Percentiles rank a stretch among this genome's conserved stretches.
phyloP scores from a whole-genome alignment of 2,888 invertebrate species.

The Syrphus vitripennis region DNA sequence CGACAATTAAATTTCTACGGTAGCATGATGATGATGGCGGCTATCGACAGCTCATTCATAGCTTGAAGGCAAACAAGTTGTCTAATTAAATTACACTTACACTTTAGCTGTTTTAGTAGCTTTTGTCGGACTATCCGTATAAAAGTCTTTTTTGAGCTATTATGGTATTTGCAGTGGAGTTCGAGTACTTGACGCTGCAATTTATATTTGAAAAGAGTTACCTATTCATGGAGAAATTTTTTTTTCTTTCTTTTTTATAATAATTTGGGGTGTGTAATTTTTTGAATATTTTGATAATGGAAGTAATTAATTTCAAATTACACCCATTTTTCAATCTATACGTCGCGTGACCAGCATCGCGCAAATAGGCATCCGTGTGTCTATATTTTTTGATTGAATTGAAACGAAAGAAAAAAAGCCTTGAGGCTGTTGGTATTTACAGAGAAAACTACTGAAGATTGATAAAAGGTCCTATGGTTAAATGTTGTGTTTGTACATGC shows the following conservation, averaged over 20 bases:
- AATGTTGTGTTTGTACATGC: neutral
- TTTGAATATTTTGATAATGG: constrained; percentile 15
- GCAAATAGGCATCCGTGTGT: constrained; percentile 37
- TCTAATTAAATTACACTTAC: constrained; percentile 69
- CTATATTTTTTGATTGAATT: neutral
- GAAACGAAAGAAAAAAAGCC: neutral
- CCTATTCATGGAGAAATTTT: constrained; percentile 54
- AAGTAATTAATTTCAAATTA: constrained; percentile 20
- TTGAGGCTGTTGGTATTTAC: neutral
- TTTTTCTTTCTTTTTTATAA: neutral
- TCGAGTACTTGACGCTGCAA: constrained; percentile 39
- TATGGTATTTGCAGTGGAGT: constrained; percentile 30
- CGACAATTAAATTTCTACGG: constrained; percentile 52
- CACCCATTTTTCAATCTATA: constrained; percentile 48
- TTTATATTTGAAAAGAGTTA: constrained; percentile 39
- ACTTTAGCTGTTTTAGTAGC: constrained; percentile 33
- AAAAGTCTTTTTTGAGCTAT: constrained; percentile 25
- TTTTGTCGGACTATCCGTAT: neutral
- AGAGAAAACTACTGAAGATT: neutral
- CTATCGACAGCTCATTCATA: constrained; percentile 11
- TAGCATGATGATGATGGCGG: constrained; percentile 8
- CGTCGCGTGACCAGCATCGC: constrained; percentile 59
- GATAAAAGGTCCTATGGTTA: neutral
- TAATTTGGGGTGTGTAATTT: constrained; percentile 51
- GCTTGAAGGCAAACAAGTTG: constrained; percentile 49